Base-by-base conservation (phyloP, 53 echinoderm and acorn worm genomes). In the Patiria pectinifera region DNA sequence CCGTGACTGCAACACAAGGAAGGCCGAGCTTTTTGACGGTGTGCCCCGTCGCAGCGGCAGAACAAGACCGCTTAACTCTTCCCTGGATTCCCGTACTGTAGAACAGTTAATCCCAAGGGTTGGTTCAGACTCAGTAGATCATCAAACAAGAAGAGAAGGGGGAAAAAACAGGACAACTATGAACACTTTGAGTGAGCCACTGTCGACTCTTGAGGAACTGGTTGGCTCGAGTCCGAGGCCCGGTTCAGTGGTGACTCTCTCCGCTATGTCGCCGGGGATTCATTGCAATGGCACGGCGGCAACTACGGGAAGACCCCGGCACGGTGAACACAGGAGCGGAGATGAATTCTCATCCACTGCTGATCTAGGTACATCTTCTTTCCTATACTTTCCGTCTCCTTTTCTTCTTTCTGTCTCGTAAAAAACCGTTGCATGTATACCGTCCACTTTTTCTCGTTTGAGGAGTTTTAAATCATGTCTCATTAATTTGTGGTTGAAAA, bases 261-360 rank as follows among this genome's bases (percentile, higher is more conserved):
- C 90, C 46, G 90, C 90, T 8, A 90, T 90, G 90, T 90, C 90
- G 48, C 90, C 90, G 80, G 90, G 90, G 81, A 90, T 90, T 47
- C 90, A 90, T 62, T 90, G 90, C 93, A 88, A 93, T 76, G 88
- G 87, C 15, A 88, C 88, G 72, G 88, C 93, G n/a, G 87, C 93
- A 23, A 87, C 88, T 14, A 82, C 93, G 61, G 83, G 62, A 62
- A 63, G 90, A 22, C 80, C 80, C 14, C 80, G 70, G 23, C 90
- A 81, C 49, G 22, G 81, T 19, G 89, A 89, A 14, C 45, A 77
- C 3, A 74, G 81, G 11, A 47, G 80, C 53, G 90, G 82, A 7
- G 81, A 81, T 9, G 90, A 90, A 10, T 90, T 80, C 80, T 69
- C 90, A 12, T 90, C 90, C 11, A 90, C 90, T 3, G 25, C 90